Conservation (phyloP, 2,113 vertebrate species). For the Odontophorus gujanensis region DNA sequence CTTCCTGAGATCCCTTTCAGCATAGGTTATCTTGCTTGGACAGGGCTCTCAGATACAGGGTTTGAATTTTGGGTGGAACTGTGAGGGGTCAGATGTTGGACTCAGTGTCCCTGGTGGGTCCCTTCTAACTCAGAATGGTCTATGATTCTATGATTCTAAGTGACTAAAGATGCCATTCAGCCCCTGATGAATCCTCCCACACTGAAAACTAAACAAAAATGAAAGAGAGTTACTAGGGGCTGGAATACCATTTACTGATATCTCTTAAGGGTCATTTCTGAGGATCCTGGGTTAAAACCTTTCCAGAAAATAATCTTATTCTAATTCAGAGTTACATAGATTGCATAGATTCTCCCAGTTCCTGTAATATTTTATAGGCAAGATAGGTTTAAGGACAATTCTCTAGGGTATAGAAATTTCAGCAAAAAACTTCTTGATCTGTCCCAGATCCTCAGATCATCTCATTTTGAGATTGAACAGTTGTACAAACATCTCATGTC, state of each 20-base stretch:
- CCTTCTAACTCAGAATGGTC: too few species aligned
- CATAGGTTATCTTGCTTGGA: background rate
- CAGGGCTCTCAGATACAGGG: too few species aligned
- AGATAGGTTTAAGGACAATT: background rate
- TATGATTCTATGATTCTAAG: too few species aligned
- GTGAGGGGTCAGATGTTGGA: too few species aligned
- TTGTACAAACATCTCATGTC: background rate
- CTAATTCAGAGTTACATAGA: background rate
- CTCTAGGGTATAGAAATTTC: rapidly evolving
- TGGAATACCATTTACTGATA: background rate
- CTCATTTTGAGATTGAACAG: background rate
- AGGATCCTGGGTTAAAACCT: background rate
- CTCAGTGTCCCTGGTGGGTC: too few species aligned
- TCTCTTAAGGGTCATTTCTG: background rate
- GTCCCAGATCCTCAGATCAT: background rate
- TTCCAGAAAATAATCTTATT: rapidly evolving
- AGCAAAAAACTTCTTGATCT: background rate
- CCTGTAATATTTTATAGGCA: background rate
- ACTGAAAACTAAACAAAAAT: background rate
- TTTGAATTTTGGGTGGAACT: too few species aligned
- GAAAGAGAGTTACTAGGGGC: background rate
- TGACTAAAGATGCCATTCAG: background rate
- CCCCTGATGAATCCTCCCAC: background rate
- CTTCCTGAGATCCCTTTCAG: background rate
- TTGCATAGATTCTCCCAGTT: background rate